Conservation (phyloP, 2,888 invertebrate genomes). For the Himalopsyche tibetana region DNA sequence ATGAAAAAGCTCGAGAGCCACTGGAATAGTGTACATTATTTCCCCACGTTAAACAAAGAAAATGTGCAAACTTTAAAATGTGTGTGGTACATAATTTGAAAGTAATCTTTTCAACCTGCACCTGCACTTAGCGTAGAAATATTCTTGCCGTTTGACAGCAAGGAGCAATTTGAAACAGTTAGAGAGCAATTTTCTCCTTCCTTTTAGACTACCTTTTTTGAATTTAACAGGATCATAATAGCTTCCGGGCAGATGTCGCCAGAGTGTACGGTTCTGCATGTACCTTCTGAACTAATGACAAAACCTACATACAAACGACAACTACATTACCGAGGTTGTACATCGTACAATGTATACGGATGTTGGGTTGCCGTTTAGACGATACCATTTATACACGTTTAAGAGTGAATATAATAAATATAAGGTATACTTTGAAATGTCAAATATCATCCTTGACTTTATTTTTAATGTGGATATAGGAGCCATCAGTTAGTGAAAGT, state of each 20-base stretch:
- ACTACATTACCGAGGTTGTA: conserved; percentile 37
- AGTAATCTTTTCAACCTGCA: conserved; percentile 36
- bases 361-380: not conserved
- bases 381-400: too few species aligned
- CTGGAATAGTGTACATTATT: too few species aligned
- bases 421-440: too few species aligned
- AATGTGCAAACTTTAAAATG: too few species aligned
- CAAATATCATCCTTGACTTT: too few species aligned
- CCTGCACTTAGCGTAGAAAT: conserved; percentile 32
- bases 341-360: not conserved
- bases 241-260: conserved; percentile 51
- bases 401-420: too few species aligned
- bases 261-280: not conserved
- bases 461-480: too few species aligned
- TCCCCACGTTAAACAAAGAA: too few species aligned
- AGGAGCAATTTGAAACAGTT: conserved; percentile 53
- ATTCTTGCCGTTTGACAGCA: conserved; percentile 36
- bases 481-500: too few species aligned
- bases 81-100: conserved; percentile 9
- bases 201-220: conserved; percentile 48
- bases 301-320: conserved; percentile 23
- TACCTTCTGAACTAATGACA: conserved; percentile 32
- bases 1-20: too few species aligned
- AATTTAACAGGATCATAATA: conserved; percentile 53
- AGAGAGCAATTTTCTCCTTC: conserved; percentile 53